phyloP scores from a whole-genome alignment of 64 coral and sea anemone species.

The Pocillopora damicornis region DNA sequence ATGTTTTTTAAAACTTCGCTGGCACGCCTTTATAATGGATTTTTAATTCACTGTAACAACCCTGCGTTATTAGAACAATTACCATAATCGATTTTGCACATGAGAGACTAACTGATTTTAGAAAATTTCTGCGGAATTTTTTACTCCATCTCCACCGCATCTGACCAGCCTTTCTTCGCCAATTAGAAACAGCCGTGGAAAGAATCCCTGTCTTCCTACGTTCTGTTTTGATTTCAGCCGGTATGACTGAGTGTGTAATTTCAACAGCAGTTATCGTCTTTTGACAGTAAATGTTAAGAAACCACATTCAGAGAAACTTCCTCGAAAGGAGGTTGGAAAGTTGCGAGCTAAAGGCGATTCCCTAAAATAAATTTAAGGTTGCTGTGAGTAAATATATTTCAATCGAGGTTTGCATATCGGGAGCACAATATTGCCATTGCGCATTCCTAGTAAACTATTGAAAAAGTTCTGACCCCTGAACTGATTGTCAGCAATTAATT shows the following conservation, averaged over 20 bases:
- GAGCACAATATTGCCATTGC: too few species aligned
- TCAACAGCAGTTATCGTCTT: slow-evolving; percentile 9
- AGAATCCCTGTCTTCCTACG: neutral
- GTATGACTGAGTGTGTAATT: slow-evolving; percentile 5
- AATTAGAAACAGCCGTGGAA: slow-evolving; percentile 12
- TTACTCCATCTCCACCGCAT: neutral
- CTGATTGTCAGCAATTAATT: too few species aligned
- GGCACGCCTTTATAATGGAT: slow-evolving; percentile 38
- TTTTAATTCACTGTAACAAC: slow-evolving; percentile 40
- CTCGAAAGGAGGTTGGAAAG: neutral
- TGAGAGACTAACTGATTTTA: neutral
- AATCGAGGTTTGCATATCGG: too few species aligned
- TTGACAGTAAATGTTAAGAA: neutral
- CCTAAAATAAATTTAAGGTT: too few species aligned
- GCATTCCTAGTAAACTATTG: too few species aligned
- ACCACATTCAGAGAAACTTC: neutral
- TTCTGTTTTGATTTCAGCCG: neutral
- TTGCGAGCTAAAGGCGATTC: too few species aligned
- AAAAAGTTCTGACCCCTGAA: too few species aligned
- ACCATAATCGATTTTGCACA: slow-evolving; percentile 16
- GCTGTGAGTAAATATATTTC: too few species aligned
- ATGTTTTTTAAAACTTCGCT: slow-evolving; percentile 43
- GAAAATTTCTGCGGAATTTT: neutral
- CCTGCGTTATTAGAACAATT: slow-evolving; percentile 20
- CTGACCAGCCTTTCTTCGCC: neutral